Conservation (phyloP, 2,113 vertebrate species). For the Istiophorus platypterus region DNA sequence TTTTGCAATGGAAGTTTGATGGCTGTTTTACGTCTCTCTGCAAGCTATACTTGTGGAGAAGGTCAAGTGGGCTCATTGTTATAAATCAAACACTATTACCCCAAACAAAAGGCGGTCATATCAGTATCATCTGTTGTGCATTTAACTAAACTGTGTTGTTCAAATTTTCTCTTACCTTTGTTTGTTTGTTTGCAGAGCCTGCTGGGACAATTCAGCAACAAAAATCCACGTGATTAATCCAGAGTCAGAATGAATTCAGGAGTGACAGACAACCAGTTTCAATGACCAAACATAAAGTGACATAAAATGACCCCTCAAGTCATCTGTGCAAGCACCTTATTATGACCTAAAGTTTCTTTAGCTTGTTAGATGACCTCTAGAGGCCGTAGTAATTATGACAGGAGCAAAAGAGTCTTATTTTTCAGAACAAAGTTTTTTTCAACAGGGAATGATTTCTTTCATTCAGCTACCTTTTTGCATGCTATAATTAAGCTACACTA, state of each 20-base stretch:
- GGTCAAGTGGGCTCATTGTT: slow-evolving; percentile 68
- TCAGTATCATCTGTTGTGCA: slow-evolving; percentile 6
- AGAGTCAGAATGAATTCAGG: not conserved
- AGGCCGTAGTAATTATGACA: not conserved
- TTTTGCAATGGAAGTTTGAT: slow-evolving; percentile 75
- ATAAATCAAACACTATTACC: slow-evolving; percentile 8
- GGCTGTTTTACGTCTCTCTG: slow-evolving; percentile 70
- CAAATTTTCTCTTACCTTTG: not conserved
- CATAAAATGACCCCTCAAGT: not conserved
- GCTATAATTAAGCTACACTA: no score
- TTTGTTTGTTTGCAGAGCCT: not conserved
- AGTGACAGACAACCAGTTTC: not conserved
- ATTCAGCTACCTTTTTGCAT: no score
- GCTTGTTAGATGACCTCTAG: not conserved
- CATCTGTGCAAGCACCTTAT: not conserved
- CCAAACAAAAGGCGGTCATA: slow-evolving; percentile 43
- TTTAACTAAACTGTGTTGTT: slow-evolving; percentile 9
- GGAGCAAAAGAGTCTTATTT: not conserved
- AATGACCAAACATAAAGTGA: not conserved
- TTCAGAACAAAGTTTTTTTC: no score
- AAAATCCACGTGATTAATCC: not conserved
- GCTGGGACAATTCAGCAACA: not conserved
- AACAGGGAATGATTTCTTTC: no score
- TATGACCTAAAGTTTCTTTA: not conserved
- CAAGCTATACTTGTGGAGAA: slow-evolving; percentile 60